phyloP scores from a whole-genome alignment of 1,140 invertebrate genomes.

The Nilaparvata lugens region DNA sequence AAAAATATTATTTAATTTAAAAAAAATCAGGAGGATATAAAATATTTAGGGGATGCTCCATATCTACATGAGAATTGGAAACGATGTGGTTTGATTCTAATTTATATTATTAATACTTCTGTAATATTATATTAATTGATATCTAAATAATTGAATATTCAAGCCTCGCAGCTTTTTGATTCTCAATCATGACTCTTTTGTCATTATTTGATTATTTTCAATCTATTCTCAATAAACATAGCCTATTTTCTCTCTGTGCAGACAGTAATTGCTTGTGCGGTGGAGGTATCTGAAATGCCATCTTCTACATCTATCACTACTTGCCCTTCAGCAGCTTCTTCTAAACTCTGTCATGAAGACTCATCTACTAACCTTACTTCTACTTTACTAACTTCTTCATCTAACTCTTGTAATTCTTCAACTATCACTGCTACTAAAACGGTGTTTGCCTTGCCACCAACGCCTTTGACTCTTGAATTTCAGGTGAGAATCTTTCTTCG shows the following conservation, averaged over 20 bases:
- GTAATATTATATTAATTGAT: too few relatives aligned
- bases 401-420: not conserved
- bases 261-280: conserved; percentile 1
- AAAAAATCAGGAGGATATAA: too few relatives aligned
- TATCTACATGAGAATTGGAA: too few relatives aligned
- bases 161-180: too few relatives aligned
- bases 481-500: conserved; percentile 20
- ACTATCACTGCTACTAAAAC: not conserved
- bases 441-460: conserved; percentile 23
- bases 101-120: too few relatives aligned
- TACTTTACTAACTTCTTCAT: conserved; percentile 8
- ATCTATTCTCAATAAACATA: not conserved
- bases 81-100: too few relatives aligned
- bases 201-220: too few relatives aligned
- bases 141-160: too few relatives aligned
- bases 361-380: not conserved
- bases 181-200: too few relatives aligned
- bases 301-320: not conserved
- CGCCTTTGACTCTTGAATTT: conserved; percentile 23
- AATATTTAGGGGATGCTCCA: too few relatives aligned
- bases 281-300: not conserved
- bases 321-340: not conserved
- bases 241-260: not conserved
- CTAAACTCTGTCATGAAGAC: not conserved
- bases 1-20: too few relatives aligned